Conservation (phyloP, 1,140 invertebrate species). For the Habropoda laboriosa region DNA sequence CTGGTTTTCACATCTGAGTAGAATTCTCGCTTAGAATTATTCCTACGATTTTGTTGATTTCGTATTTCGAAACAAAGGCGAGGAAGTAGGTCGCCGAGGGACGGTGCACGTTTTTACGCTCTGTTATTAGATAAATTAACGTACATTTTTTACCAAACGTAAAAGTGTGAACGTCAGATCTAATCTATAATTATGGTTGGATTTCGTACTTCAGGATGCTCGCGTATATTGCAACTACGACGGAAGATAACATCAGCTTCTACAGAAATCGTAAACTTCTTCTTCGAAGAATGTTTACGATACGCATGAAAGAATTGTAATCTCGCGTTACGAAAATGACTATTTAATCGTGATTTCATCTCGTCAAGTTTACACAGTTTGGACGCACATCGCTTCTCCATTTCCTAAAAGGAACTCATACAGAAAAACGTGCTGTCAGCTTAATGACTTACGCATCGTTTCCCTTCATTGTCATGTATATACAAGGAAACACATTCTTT, state of each 20-base stretch:
- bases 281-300: not conserved
- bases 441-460: conserved; percentile 35
- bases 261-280: not conserved
- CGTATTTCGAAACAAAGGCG: not conserved
- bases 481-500: conserved; percentile 40
- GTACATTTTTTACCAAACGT: not conserved
- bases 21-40: not conserved
- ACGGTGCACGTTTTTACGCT: not conserved
- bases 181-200: conserved; percentile 4
- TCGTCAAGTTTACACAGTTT: not conserved
- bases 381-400: not conserved
- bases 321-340: not conserved
- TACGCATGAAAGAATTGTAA: not conserved
- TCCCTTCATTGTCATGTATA: conserved; percentile 32
- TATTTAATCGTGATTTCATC: not conserved
- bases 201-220: not conserved
- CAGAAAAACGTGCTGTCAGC: not conserved
- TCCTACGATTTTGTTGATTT: not conserved
- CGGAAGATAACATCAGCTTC: not conserved
- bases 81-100: conserved; percentile 1
- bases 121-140: conserved; percentile 21
- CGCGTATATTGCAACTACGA: not conserved
- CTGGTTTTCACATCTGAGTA: not conserved
- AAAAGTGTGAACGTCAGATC: conserved; percentile 1
- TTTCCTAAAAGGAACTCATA: not conserved